phyloP scores from a whole-genome alignment of 2,113 vertebrate genomes.

The Puma concolor region DNA sequence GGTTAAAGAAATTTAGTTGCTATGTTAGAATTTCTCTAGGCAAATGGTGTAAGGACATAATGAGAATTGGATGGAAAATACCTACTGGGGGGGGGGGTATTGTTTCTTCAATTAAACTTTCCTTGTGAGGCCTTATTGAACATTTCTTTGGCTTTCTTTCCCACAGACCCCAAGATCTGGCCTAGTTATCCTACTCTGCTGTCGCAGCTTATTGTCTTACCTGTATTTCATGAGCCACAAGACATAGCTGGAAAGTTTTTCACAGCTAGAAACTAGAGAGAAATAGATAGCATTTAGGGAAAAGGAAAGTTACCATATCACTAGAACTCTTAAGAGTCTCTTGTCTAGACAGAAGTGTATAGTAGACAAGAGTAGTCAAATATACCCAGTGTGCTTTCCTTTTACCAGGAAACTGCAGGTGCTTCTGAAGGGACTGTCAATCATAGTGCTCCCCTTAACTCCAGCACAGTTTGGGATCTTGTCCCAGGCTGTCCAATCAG shows the following conservation, averaged over 20 bases:
- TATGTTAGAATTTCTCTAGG: constrained; percentile 39
- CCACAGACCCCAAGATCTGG: not conserved
- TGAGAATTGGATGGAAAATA: not conserved
- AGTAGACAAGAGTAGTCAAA: not conserved
- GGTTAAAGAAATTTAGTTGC: not conserved
- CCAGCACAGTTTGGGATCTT: not conserved
- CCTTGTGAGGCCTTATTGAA: not conserved
- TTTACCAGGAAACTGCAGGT: not conserved
- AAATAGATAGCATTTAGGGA: not conserved
- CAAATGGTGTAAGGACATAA: not conserved
- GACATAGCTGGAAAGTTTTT: not conserved
- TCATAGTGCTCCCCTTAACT: not conserved
- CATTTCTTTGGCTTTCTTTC: not conserved
- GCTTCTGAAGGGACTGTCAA: not conserved
- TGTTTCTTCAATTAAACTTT: not conserved
- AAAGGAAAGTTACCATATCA: not conserved
- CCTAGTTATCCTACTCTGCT: not conserved
- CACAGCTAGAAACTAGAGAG: constrained; percentile 5
- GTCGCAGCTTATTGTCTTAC: not conserved
- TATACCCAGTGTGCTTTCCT: not conserved
- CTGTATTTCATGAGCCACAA: not conserved
- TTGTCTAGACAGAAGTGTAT: not conserved
- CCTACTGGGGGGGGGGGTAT: not conserved
- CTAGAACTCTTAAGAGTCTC: not conserved
- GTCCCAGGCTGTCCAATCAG: not conserved